Base-by-base conservation (phyloP, 1,140 invertebrate species). In the Platyscapa corneri region DNA sequence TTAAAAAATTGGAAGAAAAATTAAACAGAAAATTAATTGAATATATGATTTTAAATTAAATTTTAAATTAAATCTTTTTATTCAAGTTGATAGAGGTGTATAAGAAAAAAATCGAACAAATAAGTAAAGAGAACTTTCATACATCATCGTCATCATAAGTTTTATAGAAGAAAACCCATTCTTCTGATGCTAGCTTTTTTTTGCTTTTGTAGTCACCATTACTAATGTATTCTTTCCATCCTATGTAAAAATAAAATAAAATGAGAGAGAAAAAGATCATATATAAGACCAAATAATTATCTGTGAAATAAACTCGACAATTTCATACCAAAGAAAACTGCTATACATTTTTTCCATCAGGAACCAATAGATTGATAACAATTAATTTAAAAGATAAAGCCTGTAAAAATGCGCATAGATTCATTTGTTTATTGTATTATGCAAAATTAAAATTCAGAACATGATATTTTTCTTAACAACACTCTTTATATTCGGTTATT, bases 361-460 rank as follows among this genome's bases (percentile, higher is more conserved):
- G 39, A 65, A 30, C 78, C 78, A 86, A n/a, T n/a, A n/a, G n/a
- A n/a, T n/a, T n/a, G 88, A 87, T 89, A 89, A 89, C 88, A 88
- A 89, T 89, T 89, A 88, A 88, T 89, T 89, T 86, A 79, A 84
- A 86, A 88, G 88, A 89, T 86, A 89, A 90, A 89, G 88, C 89
- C 89, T 89, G 86, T 85, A 75, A 32, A 65, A 65, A 32, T 18
- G 18, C 2, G 10, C 49, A 53, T 16, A 53, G 49, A 53, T 18
- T 53, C 49, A 18, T 53, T 16, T 53, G 3, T 53, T 53, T 53
- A 7, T 53, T 53, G 18, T 53, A 16, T 53, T 46, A 46, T 46
- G 42, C 42, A 46, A 46, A 46, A 5, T 46, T 7, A 46, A 46
- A 46, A 7, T 46, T 46, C 42, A 46, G 12, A 46, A 7, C 42